A percentile compares a stretch with the other conserved stretches of the same genome.
These are phyloP conservation scores for Epinephelus awoara DNA, from an alignment of 2,797 vertebrate genomes.

Conservation along the genomic window DNA sequence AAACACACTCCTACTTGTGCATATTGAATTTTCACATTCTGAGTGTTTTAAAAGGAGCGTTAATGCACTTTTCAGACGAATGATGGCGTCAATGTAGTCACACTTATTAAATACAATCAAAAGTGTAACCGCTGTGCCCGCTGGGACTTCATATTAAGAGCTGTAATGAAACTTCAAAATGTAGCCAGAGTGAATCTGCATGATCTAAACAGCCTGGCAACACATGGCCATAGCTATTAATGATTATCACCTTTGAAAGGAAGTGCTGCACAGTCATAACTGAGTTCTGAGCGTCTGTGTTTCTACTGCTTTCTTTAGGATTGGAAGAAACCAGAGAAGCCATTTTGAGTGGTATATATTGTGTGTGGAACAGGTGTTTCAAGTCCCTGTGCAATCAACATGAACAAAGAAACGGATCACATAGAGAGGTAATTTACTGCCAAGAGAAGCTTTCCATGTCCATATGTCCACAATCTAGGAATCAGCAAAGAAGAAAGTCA, in stretches of 20 bases:
- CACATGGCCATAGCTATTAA: background rate
- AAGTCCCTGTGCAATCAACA: slow-evolving; percentile 5
- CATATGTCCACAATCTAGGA: background rate
- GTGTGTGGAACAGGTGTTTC: background rate
- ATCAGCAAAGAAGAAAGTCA: background rate
- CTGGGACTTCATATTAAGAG: slow-evolving; percentile 12
- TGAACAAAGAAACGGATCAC: background rate
- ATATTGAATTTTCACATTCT: slow-evolving; percentile 35
- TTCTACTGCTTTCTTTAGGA: background rate
- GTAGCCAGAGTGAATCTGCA: background rate
- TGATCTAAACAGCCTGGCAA: slow-evolving; percentile 8
- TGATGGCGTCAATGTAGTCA: slow-evolving; percentile 1
- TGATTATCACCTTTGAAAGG: background rate
- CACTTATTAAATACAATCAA: slow-evolving; percentile 22
- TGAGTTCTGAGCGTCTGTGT: background rate
- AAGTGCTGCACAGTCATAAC: background rate
- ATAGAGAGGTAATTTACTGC: background rate
- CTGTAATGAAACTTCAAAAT: slow-evolving; percentile 26
- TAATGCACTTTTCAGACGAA: slow-evolving; percentile 18
- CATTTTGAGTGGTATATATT: background rate
- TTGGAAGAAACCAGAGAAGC: background rate
- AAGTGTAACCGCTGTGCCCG: background rate
- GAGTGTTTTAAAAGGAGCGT: slow-evolving; percentile 25
- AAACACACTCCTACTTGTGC: slow-evolving; percentile 40
- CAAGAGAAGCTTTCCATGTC: background rate